Conservation (phyloP, 2,797 vertebrate genomes). For the Pempheris klunzingeri region DNA sequence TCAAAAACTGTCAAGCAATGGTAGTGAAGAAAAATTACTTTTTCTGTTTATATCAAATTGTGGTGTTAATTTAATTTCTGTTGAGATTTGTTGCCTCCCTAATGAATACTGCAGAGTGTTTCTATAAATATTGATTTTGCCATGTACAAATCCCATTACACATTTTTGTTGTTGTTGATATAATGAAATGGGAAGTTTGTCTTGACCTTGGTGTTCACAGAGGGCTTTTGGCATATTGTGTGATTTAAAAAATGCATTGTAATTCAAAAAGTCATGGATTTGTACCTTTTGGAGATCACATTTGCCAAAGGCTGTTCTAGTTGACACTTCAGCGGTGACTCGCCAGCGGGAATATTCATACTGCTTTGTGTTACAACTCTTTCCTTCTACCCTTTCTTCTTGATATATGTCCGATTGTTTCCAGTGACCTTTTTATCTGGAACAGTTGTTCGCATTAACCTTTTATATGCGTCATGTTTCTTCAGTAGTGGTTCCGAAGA, state of each 20-base stretch:
- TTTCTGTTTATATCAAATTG: slow-evolving; percentile 16
- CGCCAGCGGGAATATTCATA: slow-evolving; percentile 40
- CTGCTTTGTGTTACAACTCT: slow-evolving; percentile 34
- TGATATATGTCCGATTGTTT: slow-evolving; percentile 68
- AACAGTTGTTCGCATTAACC: slow-evolving; percentile 78
- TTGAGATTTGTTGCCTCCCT: slow-evolving; percentile 17
- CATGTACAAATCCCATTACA: neutral
- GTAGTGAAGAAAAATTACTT: neutral
- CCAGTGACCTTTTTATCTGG: slow-evolving; percentile 78
- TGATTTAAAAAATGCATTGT: slow-evolving; percentile 6
- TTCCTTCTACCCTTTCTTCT: slow-evolving; percentile 28
- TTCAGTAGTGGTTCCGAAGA: slow-evolving; percentile 67
- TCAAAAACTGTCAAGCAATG: slow-evolving; percentile 14
- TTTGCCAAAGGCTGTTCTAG: slow-evolving; percentile 13
- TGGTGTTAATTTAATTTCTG: slow-evolving; percentile 11
- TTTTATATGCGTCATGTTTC: slow-evolving; percentile 78
- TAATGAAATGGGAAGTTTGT: neutral
- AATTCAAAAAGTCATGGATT: slow-evolving; percentile 20
- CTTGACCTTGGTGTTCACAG: slow-evolving; percentile 8
- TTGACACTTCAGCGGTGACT: slow-evolving; percentile 35
- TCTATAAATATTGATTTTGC: slow-evolving; percentile 36
- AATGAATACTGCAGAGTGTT: slow-evolving; percentile 6
- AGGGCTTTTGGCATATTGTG: slow-evolving; percentile 9
- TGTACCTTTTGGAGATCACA: slow-evolving; percentile 22
- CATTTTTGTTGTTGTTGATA: slow-evolving; percentile 5